Base-by-base conservation (phyloP, 1,140 invertebrate genomes). In the Ylistrum balloti region DNA sequence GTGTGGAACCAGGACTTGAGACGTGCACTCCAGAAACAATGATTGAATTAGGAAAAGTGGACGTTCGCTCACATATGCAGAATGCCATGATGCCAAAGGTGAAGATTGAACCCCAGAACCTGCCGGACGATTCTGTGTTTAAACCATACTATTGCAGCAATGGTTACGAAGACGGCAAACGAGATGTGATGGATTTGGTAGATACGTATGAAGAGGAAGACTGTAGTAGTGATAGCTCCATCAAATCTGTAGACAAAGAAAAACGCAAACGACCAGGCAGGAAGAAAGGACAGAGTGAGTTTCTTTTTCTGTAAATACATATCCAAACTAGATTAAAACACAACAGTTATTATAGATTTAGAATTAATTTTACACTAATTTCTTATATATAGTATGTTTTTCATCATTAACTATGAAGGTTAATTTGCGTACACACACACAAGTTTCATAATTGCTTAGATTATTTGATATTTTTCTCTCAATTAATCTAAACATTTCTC, bases 211-310 rank as follows among this genome's bases (percentile, higher is more conserved):
- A 74, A 0, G 56, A 74, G 56, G 56, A 74, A 5, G 56, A 74
- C 13, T 74, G 22, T 5, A 74, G 17, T 11, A 74, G 56, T 17
- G 56, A 74, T 17, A 74, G n/a, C n/a, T 28, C 34, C n/a, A 9
- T 22, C 48, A 85, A 86, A 56, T 88, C 35, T 87, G 38, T 86
- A 56, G 56, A 28, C 85, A 32, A 56, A 41, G 15, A 89, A 22
- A 34, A 56, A 28, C 33, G 28, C 17, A 88, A 88, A 15, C 34
- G 20, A n/a, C 33, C 33, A 3, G 20, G 45, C 20, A 41, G 88
- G 41, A 48, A 33, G 33, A 88, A 88, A 33, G 34, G 33, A 33
- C 33, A 22, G 15, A 33, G 35, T 33, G 32, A 33, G 35, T 48
- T 33, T 48, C 15, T 38, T 48, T 38, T 88, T 41, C 32, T 20